These are phyloP conservation scores for Hydropotes inermis DNA, from an alignment of 2,113 vertebrate genomes.

Conservation along the genomic window DNA sequence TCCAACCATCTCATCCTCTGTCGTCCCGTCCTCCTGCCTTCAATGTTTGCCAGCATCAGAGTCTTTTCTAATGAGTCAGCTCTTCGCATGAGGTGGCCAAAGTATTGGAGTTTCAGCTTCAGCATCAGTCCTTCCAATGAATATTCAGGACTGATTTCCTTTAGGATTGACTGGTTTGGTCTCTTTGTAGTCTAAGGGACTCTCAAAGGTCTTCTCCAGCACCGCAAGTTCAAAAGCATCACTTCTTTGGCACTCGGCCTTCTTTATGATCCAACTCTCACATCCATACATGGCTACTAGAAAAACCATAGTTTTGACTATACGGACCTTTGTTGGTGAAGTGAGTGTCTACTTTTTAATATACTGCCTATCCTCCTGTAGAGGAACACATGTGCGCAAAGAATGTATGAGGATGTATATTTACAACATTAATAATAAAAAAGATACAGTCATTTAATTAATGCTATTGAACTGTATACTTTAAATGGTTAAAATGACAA, in stretches of 20 bases:
- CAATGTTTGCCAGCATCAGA: not conserved
- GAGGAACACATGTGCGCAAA: not conserved
- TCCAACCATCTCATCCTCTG: not conserved
- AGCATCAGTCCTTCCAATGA: not conserved
- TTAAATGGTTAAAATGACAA: not conserved
- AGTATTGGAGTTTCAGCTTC: not conserved
- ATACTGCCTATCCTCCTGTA: not conserved
- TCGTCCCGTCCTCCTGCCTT: not conserved
- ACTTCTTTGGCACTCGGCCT: not conserved
- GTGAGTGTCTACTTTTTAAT: not conserved
- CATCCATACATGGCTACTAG: not conserved
- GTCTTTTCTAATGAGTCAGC: not conserved
- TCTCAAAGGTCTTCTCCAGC: not conserved
- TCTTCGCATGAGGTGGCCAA: not conserved
- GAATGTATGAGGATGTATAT: not conserved
- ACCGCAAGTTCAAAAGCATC: not conserved
- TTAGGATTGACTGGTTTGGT: not conserved
- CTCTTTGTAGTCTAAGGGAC: not conserved
- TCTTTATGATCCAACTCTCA: not conserved
- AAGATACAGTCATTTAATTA: not conserved
- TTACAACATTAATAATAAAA: not conserved
- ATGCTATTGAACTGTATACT: not conserved
- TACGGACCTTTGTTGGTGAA: not conserved
- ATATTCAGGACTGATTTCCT: not conserved
- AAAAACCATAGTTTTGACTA: not conserved